A percentile compares a stretch with the other conserved stretches of the same genome.
Evolutionary conservation across 2,113 vertebrate genomes (phyloP).

Genomic region (Acinonyx jubatus): DNA sequence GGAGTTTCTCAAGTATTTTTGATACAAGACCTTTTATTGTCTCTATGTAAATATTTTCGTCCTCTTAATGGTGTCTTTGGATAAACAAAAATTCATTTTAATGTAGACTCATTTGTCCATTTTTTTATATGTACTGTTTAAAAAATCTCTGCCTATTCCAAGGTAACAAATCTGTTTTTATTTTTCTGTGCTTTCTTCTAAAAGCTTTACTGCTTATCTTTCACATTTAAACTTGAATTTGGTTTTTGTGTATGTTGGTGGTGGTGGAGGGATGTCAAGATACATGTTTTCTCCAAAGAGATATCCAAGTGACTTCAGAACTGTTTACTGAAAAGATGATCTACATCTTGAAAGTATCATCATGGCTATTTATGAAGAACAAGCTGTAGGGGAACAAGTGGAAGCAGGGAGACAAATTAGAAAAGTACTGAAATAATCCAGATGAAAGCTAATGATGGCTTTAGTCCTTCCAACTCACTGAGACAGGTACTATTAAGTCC

Average conservation of each 20-base stretch:
- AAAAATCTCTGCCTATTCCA: conserved; percentile 8
- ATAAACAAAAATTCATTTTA: conserved; percentile 24
- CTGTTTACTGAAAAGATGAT: neutral
- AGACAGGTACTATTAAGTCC: neutral
- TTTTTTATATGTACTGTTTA: neutral
- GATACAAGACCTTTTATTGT: neutral
- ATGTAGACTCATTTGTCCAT: neutral
- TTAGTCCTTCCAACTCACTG: neutral
- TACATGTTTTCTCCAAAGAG: neutral
- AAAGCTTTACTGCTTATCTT: neutral
- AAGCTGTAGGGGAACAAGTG: neutral
- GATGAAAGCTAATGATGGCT: neutral
- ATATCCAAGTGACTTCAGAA: neutral
- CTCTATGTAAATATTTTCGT: neutral
- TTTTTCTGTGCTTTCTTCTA: neutral
- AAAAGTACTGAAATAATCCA: neutral
- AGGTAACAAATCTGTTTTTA: neutral
- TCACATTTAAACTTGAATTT: conserved; percentile 3
- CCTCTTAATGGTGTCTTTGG: neutral
- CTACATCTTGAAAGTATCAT: neutral
- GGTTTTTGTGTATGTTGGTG: neutral
- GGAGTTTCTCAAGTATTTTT: neutral
- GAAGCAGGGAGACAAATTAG: neutral
- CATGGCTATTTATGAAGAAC: neutral
- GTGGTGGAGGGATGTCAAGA: neutral